Evolutionary conservation across 2,888 invertebrate species (phyloP), one percentile per base, ranked within the genome.

Genomic region (Chymomyza fuscimana): DNA sequence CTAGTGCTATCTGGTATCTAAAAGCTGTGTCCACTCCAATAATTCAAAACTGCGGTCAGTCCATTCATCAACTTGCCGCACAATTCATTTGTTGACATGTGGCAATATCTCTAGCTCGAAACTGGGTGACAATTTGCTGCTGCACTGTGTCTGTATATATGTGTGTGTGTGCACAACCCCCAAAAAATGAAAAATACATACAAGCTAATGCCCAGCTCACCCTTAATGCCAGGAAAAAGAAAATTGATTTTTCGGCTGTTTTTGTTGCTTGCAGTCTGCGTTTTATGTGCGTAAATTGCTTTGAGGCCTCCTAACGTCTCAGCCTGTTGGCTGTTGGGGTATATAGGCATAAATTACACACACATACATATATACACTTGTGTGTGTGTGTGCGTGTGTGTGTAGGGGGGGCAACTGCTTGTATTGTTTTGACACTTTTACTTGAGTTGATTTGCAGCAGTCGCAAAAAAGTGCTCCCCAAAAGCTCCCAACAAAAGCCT

Each of bases 361-460:
- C 15, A 16, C n/a, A 15, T 40, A 29, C 61, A 19, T 50, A 40
- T 12, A 5, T 16, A 51, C 32, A 7, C 32, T 32, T 56, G 32
- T 46, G 40, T 22, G 58, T 63, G 54, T 58, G n/a, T 59, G 32
- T 19, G 56, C 51, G 29, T 52, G 36, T 61, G 68, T 66, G 29
- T 61, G 52, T 22, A 29, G 62, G 9, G 40, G 63, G n/a, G 10
- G 56, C 36, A 54, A 32, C 16, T 82, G 70, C 72, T 76, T 63
- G 78, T 80, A 83, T 83, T 86, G 82, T 83, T 83, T 86, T 83
- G 84, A 83, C 86, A 86, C 82, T 83, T 86, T 82, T 74, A 70
- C 81, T 82, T 72, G 73, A 83, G 83, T 79, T 86, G 83, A 82
- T 86, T 86, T 82, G 82, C 82, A 79, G 81, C 75, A 65, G 54